phyloP scores from a whole-genome alignment of 2,888 invertebrate species.

The Ethmia dodecea region DNA sequence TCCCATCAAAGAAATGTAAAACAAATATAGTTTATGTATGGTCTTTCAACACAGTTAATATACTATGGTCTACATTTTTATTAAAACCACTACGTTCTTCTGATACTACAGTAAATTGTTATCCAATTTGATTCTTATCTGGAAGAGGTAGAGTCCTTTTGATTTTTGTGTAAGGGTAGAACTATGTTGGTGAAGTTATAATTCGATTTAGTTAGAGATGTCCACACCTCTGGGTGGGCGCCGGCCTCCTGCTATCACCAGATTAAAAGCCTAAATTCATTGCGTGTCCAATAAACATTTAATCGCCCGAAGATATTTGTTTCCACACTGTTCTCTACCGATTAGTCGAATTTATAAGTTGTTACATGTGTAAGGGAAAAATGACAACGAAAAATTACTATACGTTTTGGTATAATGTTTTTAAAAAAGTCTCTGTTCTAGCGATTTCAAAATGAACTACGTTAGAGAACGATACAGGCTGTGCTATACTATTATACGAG shows the following conservation, averaged over 20 bases:
- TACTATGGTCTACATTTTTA: constrained; percentile 42
- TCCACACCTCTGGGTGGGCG: constrained; percentile 73
- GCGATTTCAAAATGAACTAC: no score
- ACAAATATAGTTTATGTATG: constrained; percentile 46
- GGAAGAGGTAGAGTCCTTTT: constrained; percentile 14
- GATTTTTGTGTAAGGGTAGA: neutral
- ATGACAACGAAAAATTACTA: neutral
- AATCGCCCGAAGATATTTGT: constrained; percentile 57
- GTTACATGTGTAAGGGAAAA: constrained; percentile 4
- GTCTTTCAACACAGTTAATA: constrained; percentile 42
- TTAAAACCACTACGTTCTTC: constrained; percentile 25
- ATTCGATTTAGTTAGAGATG: constrained; percentile 57
- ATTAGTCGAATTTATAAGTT: constrained; percentile 45
- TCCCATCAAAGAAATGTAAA: constrained; percentile 42
- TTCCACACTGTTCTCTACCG: constrained; percentile 51
- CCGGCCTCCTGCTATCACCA: constrained; percentile 60
- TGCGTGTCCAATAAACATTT: constrained; percentile 62
- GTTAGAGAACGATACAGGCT: no score
- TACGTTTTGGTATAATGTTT: neutral
- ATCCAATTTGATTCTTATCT: constrained; percentile 21
- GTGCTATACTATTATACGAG: no score
- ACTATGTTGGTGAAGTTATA: constrained; percentile 38
- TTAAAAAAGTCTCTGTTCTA: no score
- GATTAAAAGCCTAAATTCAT: constrained; percentile 57
- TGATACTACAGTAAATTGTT: constrained; percentile 14